A percentile compares a stretch with the other conserved stretches of the same genome.
Conservation (phyloP, 2,797 vertebrate genomes). For the Pitangus sulphuratus region DNA sequence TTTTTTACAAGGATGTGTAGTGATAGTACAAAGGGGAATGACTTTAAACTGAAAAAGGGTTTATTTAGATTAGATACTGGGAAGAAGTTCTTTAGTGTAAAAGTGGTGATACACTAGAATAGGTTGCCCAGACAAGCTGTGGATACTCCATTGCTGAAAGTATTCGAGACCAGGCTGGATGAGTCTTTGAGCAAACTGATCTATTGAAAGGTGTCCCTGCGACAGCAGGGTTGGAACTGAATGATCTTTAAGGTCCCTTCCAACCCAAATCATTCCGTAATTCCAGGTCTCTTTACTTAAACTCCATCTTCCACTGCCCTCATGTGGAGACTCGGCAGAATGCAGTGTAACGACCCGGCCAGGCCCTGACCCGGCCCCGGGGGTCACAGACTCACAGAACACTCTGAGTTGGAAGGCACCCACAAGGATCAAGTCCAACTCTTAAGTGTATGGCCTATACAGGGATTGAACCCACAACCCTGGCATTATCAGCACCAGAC, state of each 20-base stretch:
- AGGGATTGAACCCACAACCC: background rate
- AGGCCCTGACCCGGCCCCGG: background rate
- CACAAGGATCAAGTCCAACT: background rate
- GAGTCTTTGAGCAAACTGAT: background rate
- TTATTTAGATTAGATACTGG: background rate
- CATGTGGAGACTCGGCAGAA: background rate
- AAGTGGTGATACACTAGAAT: background rate
- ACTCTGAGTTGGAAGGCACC: background rate
- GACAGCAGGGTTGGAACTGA: rapidly evolving
- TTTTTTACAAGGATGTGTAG: background rate
- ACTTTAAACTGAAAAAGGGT: background rate
- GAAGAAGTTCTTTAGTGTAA: background rate
- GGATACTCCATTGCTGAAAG: background rate
- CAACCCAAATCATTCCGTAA: rapidly evolving
- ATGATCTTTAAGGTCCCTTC: no score
- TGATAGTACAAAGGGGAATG: background rate
- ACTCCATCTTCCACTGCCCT: background rate
- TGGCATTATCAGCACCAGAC: background rate
- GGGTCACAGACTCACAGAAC: background rate
- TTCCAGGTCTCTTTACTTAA: background rate
- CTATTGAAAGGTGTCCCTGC: background rate
- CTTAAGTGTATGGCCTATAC: background rate
- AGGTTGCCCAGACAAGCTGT: background rate
- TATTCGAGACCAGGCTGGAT: background rate
- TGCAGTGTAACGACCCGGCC: background rate